A percentile compares a stretch with the other conserved stretches of the same genome.
Evolutionary conservation across 1,140 invertebrate species (phyloP).

Genomic region (Drosophila lacteicornis): DNA sequence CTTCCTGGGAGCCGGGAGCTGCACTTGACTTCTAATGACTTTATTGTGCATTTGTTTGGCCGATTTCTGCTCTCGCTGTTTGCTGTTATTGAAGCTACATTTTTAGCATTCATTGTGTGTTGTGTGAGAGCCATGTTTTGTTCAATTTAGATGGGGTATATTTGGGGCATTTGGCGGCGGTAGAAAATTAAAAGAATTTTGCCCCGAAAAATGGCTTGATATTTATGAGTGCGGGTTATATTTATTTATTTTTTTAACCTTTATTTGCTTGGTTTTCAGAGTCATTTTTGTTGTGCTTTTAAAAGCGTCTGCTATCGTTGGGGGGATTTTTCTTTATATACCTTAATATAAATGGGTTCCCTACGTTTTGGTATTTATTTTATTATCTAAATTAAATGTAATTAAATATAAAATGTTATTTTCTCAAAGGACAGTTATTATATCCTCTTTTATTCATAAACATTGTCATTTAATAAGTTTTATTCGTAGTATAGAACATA

Average conservation of each 20-base stretch:
- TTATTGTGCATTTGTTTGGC: slow-evolving; percentile 51
- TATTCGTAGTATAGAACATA: neutral
- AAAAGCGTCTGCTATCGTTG: neutral
- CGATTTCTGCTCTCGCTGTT: slow-evolving; percentile 18
- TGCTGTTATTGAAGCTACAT: slow-evolving; percentile 5
- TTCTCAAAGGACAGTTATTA: neutral
- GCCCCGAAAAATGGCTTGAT: neutral
- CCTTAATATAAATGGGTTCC: neutral
- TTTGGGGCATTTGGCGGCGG: neutral
- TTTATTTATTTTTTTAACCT: slow-evolving; percentile 1
- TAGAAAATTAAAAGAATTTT: neutral
- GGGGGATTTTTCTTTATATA: neutral
- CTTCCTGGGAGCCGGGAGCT: slow-evolving; percentile 17
- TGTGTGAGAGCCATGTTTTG: neutral
- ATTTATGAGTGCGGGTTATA: neutral
- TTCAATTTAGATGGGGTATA: neutral
- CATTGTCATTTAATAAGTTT: neutral
- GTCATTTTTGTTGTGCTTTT: too few relatives aligned
- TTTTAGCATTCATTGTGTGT: slow-evolving; percentile 33
- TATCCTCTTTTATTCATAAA: neutral
- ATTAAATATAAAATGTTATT: neutral
- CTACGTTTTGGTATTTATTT: neutral
- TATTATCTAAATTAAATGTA: neutral
- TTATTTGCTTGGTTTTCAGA: neutral
- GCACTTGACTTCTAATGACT: slow-evolving; percentile 68